phyloP scores from a whole-genome alignment of 2,888 invertebrate species.

The Molorchus minor region DNA sequence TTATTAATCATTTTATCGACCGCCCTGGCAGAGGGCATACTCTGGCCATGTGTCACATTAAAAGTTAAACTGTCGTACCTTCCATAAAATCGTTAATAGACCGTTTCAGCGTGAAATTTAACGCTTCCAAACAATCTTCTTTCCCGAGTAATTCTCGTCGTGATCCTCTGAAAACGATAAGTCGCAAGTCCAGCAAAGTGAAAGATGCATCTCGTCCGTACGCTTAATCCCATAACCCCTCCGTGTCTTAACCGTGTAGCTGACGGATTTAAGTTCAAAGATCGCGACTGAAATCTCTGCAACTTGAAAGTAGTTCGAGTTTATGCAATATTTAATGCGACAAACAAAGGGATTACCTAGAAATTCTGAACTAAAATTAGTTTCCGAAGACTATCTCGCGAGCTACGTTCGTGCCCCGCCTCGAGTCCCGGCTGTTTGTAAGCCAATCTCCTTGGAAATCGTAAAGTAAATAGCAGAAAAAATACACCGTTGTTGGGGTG shows the following conservation, averaged over 20 bases:
- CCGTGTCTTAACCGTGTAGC: conserved; percentile 50
- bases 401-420: background rate
- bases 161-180: conserved; percentile 15
- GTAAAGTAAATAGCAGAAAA: conserved; percentile 26
- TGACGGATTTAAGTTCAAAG: conserved; percentile 56
- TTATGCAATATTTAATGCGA: conserved; percentile 60
- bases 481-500: conserved; percentile 25
- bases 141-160: background rate
- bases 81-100: background rate
- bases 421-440: conserved; percentile 5
- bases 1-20: too few species aligned
- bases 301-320: conserved; percentile 55
- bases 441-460: conserved; percentile 11
- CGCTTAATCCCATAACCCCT: conserved; percentile 46
- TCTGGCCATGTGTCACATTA: background rate
- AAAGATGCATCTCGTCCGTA: conserved; percentile 36
- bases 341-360: conserved; percentile 56
- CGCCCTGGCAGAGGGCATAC: too few species aligned
- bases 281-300: conserved; percentile 51
- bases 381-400: conserved; percentile 6
- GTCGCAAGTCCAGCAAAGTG: conserved; percentile 19
- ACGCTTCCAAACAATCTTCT: background rate
- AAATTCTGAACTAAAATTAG: conserved; percentile 17
- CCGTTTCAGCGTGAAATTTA: background rate
- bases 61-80: too few species aligned